Percentiles rank a stretch among this genome's conserved stretches.
Conservation (phyloP, 2,113 vertebrate genomes). For the Syrrhaptes paradoxus region DNA sequence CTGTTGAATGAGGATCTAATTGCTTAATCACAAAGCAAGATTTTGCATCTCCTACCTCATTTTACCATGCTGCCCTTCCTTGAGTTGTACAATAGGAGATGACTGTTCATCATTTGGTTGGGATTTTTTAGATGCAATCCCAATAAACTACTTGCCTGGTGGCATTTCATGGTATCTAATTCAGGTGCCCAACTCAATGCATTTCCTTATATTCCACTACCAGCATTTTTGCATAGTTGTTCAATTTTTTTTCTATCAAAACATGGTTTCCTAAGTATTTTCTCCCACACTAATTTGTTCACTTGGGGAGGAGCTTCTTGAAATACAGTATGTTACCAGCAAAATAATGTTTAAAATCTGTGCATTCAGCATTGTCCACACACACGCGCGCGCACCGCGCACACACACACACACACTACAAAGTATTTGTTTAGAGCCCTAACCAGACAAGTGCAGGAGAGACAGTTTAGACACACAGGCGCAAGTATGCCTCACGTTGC, state of each 20-base stretch:
- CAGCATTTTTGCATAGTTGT: not conserved
- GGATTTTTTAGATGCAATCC: not conserved
- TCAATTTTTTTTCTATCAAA: slow-evolving; percentile 24
- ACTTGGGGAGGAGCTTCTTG: not conserved
- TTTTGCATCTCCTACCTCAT: not conserved
- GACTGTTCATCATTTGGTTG: not conserved
- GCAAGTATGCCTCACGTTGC: slow-evolving; percentile 66
- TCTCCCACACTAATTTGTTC: not conserved
- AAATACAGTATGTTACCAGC: not conserved
- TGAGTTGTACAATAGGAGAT: not conserved
- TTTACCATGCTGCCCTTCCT: not conserved
- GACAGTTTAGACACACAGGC: slow-evolving; percentile 61
- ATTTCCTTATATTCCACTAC: not conserved
- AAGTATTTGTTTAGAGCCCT: slow-evolving; percentile 62
- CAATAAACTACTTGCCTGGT: not conserved
- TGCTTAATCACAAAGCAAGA: slow-evolving; percentile 14
- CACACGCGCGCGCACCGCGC: slow-evolving; percentile 6
- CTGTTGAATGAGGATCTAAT: slow-evolving; percentile 12
- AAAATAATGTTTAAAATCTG: slow-evolving; percentile 48
- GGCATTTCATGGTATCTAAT: not conserved
- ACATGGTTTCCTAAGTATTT: not conserved
- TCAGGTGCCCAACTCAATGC: not conserved
- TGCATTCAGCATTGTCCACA: not conserved
- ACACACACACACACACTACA: slow-evolving; percentile 18
- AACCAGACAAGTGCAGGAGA: slow-evolving; percentile 67